phyloP scores from a whole-genome alignment of 2,113 vertebrate species.

The Nesoenas mayeri region DNA sequence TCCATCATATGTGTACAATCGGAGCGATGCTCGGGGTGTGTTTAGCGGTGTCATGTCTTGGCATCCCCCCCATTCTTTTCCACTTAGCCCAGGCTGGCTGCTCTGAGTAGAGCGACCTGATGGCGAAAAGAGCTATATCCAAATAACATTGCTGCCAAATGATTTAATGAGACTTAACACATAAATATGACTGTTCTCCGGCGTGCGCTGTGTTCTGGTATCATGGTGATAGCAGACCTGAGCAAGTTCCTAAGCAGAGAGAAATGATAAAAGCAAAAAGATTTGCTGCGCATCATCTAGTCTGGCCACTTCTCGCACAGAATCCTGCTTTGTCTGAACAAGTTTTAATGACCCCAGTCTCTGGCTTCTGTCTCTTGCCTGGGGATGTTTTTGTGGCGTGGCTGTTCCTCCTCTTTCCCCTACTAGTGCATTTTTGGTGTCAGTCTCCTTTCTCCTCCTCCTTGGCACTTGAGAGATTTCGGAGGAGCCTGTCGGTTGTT shows the following conservation, averaged over 20 bases:
- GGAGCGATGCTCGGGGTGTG: background rate
- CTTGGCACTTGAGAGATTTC: background rate
- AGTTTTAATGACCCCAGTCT: slow-evolving; percentile 45
- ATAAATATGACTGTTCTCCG: background rate
- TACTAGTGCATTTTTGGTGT: slow-evolving; percentile 38
- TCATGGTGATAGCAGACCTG: background rate
- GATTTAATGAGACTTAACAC: background rate
- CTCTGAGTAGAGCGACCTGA: background rate
- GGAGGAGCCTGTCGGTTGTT: background rate
- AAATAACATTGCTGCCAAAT: background rate
- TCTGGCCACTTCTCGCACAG: background rate
- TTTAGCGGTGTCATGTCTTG: background rate
- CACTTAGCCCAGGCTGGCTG: no score
- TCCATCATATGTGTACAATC: fast-evolving
- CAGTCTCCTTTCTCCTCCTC: slow-evolving; percentile 16
- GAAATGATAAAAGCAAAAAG: background rate
- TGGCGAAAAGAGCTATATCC: background rate
- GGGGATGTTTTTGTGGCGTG: slow-evolving; percentile 40
- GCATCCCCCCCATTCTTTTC: background rate
- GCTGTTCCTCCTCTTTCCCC: slow-evolving; percentile 31
- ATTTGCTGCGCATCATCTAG: background rate
- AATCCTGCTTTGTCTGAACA: slow-evolving; percentile 39
- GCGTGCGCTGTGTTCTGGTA: background rate
- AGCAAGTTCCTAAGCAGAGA: background rate
- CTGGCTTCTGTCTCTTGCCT: slow-evolving; percentile 47